phyloP scores from a whole-genome alignment of 2,113 vertebrate species.

The Mus musculus region GRCm39 chr7:51895001-51895500 shows the following conservation, averaged over 20 bases:
- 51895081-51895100: no score
- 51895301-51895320: background rate
- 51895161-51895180: background rate
- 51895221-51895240: background rate
- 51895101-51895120: no score
- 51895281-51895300: background rate
- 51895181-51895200: slow-evolving; percentile 20
- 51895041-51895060: no score
- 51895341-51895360: background rate
- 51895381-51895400: background rate
- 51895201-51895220: background rate
- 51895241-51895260: background rate
- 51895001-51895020: no score
- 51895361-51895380: background rate
- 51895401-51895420: background rate
- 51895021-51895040: no score
- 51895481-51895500: background rate
- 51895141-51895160: no score
- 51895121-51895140: no score
- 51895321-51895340: background rate
- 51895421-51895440: background rate
- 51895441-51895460: background rate
- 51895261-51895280: background rate
- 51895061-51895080: no score
- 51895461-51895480: background rate